phyloP scores from a whole-genome alignment of 2,888 invertebrate genomes.

The Leptopilina syphax region DNA sequence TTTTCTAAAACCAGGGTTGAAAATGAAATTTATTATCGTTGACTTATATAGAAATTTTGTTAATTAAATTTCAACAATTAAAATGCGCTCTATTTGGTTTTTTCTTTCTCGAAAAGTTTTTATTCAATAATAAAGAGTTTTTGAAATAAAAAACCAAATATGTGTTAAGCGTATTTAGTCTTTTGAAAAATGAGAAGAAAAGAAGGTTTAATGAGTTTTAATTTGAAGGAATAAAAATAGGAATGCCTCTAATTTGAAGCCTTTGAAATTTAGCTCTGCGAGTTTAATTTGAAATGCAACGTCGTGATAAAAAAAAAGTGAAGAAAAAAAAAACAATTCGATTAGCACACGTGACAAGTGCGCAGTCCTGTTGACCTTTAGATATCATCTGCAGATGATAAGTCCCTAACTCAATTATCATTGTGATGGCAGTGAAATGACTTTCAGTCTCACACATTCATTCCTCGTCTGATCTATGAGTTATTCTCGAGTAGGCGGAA shows the following conservation, averaged over 20 bases:
- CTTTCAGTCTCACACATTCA: conserved; percentile 19
- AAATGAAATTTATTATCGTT: too few relatives aligned
- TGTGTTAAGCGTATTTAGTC: background rate
- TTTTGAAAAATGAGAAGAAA: background rate
- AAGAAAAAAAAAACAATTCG: background rate
- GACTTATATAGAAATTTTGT: too few relatives aligned
- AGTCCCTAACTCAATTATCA: conserved; percentile 32
- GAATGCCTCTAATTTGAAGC: conserved; percentile 1
- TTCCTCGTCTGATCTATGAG: background rate
- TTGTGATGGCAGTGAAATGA: conserved; percentile 24
- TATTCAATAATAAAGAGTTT: too few relatives aligned
- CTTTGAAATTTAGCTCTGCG: background rate
- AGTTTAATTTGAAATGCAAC: conserved; percentile 1
- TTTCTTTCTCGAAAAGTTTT: too few relatives aligned
- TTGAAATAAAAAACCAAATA: too few relatives aligned
- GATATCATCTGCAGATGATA: conserved; percentile 35
- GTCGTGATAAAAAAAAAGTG: background rate
- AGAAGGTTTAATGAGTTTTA: conserved; percentile 8
- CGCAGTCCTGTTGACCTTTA: conserved; percentile 36
- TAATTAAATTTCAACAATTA: background rate
- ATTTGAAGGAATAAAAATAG: background rate
- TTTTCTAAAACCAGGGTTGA: too few relatives aligned
- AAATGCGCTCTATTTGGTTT: background rate
- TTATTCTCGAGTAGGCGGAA: conserved; percentile 7
- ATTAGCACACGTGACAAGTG: conserved; percentile 27